These are phyloP conservation scores for Hippoglossus stenolepis DNA, from an alignment of 2,113 vertebrate genomes.

Conservation along the genomic window DNA sequence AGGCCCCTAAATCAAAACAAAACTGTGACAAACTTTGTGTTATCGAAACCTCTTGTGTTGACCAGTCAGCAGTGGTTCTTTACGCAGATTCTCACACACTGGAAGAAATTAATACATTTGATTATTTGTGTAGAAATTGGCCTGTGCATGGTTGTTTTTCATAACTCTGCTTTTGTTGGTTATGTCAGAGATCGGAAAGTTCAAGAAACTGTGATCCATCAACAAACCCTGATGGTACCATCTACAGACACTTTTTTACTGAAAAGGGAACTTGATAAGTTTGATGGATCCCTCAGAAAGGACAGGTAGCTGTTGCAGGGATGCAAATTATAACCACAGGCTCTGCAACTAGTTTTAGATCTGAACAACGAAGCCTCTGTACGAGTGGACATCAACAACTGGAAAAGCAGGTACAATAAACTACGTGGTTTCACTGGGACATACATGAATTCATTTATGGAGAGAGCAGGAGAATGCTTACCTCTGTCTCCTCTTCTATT, in stretches of 20 bases:
- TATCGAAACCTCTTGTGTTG: too few relatives aligned
- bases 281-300: background rate
- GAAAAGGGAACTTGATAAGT: background rate
- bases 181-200: too few relatives aligned
- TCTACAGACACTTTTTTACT: background rate
- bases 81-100: too few relatives aligned
- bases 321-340: background rate
- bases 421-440: background rate
- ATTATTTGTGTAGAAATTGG: too few relatives aligned
- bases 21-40: too few relatives aligned
- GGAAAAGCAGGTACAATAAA: constrained; percentile 15
- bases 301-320: background rate
- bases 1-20: too few relatives aligned
- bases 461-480: constrained; percentile 64
- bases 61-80: too few relatives aligned
- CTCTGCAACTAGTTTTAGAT: background rate
- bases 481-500: constrained; percentile 98
- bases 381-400: background rate
- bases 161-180: too few relatives aligned
- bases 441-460: background rate
- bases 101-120: too few relatives aligned
- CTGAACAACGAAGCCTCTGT: constrained; percentile 15
- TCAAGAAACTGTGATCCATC: too few relatives aligned
- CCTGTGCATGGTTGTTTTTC: too few relatives aligned
- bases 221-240: background rate